These are phyloP conservation scores for Holacanthella duospinosa DNA, from an alignment of 2,888 invertebrate species.

Conservation along the genomic window DNA sequence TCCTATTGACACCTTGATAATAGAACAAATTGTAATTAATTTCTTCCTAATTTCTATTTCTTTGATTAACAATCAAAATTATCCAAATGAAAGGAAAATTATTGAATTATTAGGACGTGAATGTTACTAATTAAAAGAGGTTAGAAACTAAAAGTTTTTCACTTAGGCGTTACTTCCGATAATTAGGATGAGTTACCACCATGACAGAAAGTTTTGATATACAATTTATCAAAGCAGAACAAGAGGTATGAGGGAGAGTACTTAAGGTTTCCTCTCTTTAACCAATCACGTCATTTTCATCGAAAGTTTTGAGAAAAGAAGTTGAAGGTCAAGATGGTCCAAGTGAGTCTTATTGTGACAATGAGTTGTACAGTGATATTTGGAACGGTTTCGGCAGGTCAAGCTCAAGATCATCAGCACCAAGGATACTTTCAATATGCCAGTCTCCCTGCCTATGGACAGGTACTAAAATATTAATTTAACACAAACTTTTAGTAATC, in stretches of 20 bases:
- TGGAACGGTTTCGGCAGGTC: not conserved
- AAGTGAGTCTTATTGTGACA: not conserved
- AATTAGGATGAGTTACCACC: not conserved
- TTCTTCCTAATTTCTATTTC: not conserved
- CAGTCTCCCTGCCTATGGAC: slow-evolving; percentile 40
- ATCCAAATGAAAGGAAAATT: not conserved
- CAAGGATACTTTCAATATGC: slow-evolving; percentile 41
- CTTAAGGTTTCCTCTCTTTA: not conserved
- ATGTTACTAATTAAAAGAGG: not conserved
- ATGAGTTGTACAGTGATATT: too few species aligned
- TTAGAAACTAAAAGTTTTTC: not conserved
- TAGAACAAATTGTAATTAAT: not conserved
- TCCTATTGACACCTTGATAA: not conserved
- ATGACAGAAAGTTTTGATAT: not conserved
- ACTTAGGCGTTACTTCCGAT: not conserved
- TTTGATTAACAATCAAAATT: too few species aligned
- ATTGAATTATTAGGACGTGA: slow-evolving; percentile 3
- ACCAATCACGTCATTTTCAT: not conserved
- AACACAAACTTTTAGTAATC: too few species aligned
- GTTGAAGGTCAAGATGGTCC: not conserved
- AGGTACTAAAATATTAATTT: too few species aligned
- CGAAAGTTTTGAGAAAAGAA: not conserved
- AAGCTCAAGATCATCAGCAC: slow-evolving; percentile 5
- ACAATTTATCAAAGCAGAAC: not conserved
- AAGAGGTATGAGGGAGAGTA: not conserved